These are phyloP conservation scores for Acrobasis repandana DNA, from an alignment of 2,888 invertebrate genomes.

Conservation along the genomic window DNA sequence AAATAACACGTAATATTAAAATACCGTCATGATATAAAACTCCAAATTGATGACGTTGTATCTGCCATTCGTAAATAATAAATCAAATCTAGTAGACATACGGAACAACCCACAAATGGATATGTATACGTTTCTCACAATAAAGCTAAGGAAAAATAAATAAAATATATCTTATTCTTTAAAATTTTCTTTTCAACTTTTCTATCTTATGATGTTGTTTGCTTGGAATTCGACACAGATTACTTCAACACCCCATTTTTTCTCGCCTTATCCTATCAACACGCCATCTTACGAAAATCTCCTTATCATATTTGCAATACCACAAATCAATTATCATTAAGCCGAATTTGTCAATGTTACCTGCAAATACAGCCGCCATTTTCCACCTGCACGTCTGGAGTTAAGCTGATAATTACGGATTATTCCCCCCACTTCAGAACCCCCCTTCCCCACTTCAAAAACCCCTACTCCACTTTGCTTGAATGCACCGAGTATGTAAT, in stretches of 20 bases:
- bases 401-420: slow-evolving; percentile 82
- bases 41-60: too few species aligned
- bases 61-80: too few species aligned
- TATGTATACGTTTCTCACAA: too few species aligned
- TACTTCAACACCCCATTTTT: slow-evolving; percentile 38
- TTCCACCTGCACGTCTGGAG: slow-evolving; percentile 77
- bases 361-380: slow-evolving; percentile 52
- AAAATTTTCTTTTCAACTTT: too few species aligned
- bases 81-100: too few species aligned
- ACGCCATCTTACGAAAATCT: slow-evolving; percentile 8
- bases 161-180: slow-evolving; percentile 49
- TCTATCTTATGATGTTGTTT: background rate
- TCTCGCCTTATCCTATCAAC: background rate
- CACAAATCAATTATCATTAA: slow-evolving; percentile 64
- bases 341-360: slow-evolving; percentile 54
- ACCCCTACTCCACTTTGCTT: slow-evolving; percentile 64
- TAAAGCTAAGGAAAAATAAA: too few species aligned
- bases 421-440: slow-evolving; percentile 48
- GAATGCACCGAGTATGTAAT: slow-evolving; percentile 69
- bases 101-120: too few species aligned
- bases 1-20: too few species aligned
- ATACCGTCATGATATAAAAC: too few species aligned
- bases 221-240: slow-evolving; percentile 35
- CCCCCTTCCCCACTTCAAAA: slow-evolving; percentile 41
- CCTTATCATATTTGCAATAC: slow-evolving; percentile 1